phyloP scores from a whole-genome alignment of 2,113 vertebrate genomes.

The Python bivittatus region DNA sequence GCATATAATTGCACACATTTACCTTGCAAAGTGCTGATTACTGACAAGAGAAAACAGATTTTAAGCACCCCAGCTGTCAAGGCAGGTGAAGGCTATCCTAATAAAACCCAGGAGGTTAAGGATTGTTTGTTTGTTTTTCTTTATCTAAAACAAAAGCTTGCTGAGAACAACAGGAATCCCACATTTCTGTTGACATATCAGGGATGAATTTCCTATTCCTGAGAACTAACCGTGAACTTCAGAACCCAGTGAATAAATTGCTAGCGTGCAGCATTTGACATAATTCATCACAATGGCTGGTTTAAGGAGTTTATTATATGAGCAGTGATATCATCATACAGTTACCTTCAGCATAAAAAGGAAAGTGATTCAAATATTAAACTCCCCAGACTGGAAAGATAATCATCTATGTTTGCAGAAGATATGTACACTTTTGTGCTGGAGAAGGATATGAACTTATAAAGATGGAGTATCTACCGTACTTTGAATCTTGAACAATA shows the following conservation, averaged over 20 bases:
- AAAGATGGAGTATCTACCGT: neutral
- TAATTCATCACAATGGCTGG: neutral
- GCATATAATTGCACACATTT: neutral
- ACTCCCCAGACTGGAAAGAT: neutral
- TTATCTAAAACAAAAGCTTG: neutral
- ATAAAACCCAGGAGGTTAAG: neutral
- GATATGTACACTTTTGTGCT: neutral
- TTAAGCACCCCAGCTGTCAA: slow-evolving; percentile 12
- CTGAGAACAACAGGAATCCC: slow-evolving; percentile 13
- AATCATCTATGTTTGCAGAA: neutral
- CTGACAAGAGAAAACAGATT: slow-evolving; percentile 13
- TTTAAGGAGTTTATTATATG: neutral
- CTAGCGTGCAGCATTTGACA: neutral
- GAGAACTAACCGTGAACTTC: neutral
- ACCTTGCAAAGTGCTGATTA: neutral
- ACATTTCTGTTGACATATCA: slow-evolving; percentile 28
- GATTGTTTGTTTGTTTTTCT: neutral
- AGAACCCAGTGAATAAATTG: slow-evolving; percentile 2
- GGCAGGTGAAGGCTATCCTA: slow-evolving; percentile 23
- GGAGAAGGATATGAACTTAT: neutral
- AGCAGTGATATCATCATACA: neutral
- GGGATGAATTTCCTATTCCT: slow-evolving; percentile 29
- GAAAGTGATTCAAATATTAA: neutral
- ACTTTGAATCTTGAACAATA: neutral
- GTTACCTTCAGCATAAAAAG: neutral